Base-by-base conservation (phyloP, 2,888 invertebrate genomes). In the Beris morrisii region DNA sequence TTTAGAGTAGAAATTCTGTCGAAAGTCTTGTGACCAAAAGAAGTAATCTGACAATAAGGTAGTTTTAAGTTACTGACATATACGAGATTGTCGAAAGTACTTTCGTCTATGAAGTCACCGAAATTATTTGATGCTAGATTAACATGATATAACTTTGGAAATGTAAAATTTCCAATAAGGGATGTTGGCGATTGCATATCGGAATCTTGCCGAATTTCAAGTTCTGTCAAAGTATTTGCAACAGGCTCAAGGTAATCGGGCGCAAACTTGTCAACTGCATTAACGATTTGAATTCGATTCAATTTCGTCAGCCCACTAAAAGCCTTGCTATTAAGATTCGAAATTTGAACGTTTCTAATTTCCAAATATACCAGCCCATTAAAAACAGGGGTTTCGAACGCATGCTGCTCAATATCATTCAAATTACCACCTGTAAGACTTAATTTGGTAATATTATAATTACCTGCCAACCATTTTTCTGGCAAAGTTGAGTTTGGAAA, bases 71-170 rank as follows among this genome's bases (percentile, higher is more conserved):
- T 53, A 15, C 28, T 53, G 9, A 53, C 28, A 5, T 12, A 5
- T 12, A 12, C 6, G 5, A 22, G 28, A 22, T 30, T 30, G 1
- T 30, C 12, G 15, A 53, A 53, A 28, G 53, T 53, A 22, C 6
- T 53, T 22, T 5, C 7, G 9, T 53, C 53, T 28, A 28, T 53
- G 5, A 22, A 22, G 15, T 53, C 28, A 22, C 22, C 53, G 28
- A 53, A 53, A 53, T 53, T 53, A 30, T 53, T 53, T 22, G 53
- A 53, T 22, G 2, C 5, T 9, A 53, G 28, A 53, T 53, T 28
- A 9, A 53, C 22, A 22, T 12, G 12, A 28, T 12, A 22, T 22
- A 22, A 22, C 2, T 22, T 22, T 22, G 22, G 22, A 22, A 22
- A 22, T 22, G 3, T 2, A 12, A 53, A 53, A 53, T 15, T 53